phyloP scores from a whole-genome alignment of 1,140 invertebrate species.

The Heliconius melpomene region DNA sequence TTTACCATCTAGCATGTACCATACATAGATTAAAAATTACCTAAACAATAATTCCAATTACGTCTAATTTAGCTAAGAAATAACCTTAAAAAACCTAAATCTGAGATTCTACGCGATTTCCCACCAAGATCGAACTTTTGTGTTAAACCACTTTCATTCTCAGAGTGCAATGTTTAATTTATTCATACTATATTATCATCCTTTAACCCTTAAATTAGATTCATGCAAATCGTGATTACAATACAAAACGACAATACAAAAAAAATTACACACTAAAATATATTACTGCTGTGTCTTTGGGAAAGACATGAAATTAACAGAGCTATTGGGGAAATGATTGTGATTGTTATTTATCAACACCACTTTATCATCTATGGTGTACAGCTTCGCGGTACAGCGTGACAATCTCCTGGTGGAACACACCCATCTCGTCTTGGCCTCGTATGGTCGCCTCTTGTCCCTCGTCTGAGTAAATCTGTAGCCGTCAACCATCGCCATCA shows the following conservation, averaged over 20 bases:
- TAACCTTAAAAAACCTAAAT: neutral
- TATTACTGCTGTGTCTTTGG: neutral
- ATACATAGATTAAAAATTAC: neutral
- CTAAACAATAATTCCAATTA: neutral
- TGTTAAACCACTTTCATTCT: neutral
- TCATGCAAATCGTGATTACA: neutral
- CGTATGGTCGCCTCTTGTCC: neutral
- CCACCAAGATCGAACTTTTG: neutral
- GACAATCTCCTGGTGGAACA: slow-evolving; percentile 23
- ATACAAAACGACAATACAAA: slow-evolving; percentile 3
- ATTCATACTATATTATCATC: neutral
- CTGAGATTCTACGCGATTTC: neutral
- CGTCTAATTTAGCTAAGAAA: neutral
- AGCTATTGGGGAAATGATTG: slow-evolving; percentile 2
- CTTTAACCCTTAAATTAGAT: neutral
- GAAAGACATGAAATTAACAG: neutral
- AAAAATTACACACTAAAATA: neutral
- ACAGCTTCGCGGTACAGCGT: slow-evolving; percentile 10
- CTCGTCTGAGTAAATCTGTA: neutral
- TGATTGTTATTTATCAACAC: slow-evolving; percentile 21
- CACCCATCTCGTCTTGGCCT: neutral
- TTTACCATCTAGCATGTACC: neutral
- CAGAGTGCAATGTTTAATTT: neutral
- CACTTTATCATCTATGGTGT: slow-evolving; percentile 18
- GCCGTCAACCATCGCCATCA: neutral